Conservation (phyloP, 2,888 invertebrate genomes). For the Fragum sueziense region DNA sequence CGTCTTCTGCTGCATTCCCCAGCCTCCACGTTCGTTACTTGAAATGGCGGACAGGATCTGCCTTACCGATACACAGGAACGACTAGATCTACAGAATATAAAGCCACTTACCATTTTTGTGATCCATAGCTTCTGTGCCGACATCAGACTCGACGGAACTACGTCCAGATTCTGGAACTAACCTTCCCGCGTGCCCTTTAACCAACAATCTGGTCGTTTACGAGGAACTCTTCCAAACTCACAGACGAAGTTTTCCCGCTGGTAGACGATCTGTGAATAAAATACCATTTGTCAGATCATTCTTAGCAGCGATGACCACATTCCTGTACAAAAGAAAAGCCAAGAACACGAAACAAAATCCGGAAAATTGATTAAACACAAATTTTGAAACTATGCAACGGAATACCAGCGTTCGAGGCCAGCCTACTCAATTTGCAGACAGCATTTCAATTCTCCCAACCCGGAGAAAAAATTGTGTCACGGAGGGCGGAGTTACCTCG, state of each 20-base stretch:
- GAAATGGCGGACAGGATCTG: constrained; percentile 2
- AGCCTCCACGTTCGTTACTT: background rate
- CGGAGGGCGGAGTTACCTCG: constrained; percentile 31
- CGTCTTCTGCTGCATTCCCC: constrained; percentile 5
- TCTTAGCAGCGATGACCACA: background rate
- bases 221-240: background rate
- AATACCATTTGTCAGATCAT: background rate
- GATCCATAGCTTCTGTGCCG: background rate
- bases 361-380: constrained; percentile 48
- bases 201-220: constrained; percentile 17
- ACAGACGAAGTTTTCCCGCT: background rate
- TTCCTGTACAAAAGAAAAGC: constrained; percentile 3
- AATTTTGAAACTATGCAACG: constrained; percentile 41
- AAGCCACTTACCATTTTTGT: background rate
- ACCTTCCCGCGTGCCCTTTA: constrained; percentile 24
- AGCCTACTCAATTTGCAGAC: constrained; percentile 46
- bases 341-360: constrained; percentile 37
- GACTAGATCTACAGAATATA: background rate
- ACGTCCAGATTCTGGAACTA: constrained; percentile 3
- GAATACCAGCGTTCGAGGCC: constrained; percentile 49
- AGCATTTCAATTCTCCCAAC: constrained; percentile 53
- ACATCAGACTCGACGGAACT: background rate
- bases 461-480: constrained; percentile 50
- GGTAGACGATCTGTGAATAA: background rate
- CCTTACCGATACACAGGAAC: background rate